Conservation (phyloP, 1,140 invertebrate genomes). For the Lepidurus couesii region DNA sequence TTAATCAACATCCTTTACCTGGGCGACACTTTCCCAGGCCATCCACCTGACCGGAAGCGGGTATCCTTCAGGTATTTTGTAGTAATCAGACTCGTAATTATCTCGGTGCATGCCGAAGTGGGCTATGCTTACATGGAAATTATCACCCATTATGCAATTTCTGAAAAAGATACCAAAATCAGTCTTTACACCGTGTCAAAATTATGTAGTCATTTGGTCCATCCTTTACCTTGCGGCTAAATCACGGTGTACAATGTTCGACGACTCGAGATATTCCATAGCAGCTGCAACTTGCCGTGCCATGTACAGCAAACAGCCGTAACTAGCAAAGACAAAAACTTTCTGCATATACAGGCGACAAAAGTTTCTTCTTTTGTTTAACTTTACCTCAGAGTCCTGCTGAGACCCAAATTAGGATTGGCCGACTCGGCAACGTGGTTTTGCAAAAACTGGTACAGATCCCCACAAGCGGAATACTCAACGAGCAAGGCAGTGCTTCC, state of each 20-base stretch:
- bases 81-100: conserved; percentile 63
- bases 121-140: conserved; percentile 72
- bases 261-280: conserved; percentile 76
- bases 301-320: conserved; percentile 59
- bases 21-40: conserved; percentile 62
- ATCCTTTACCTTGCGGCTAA: conserved; percentile 59
- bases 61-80: conserved; percentile 53
- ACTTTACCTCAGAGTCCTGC: conserved; percentile 57
- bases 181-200: neutral
- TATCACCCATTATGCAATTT: conserved; percentile 76
- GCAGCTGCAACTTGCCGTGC: conserved; percentile 70
- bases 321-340: conserved; percentile 46
- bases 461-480: conserved; percentile 60
- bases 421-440: conserved; percentile 67
- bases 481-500: conserved; percentile 47
- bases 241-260: conserved; percentile 72
- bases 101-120: conserved; percentile 64
- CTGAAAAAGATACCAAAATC: conserved; percentile 48
- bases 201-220: too few relatives aligned
- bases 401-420: conserved; percentile 50
- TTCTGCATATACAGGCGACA: neutral
- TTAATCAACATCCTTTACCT: conserved; percentile 47
- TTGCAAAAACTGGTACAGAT: conserved; percentile 70
- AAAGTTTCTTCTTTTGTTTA: neutral
- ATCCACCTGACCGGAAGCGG: conserved; percentile 64